These are phyloP conservation scores for Amphimallon solstitiale DNA, from an alignment of 2,888 invertebrate genomes.

Conservation along the genomic window DNA sequence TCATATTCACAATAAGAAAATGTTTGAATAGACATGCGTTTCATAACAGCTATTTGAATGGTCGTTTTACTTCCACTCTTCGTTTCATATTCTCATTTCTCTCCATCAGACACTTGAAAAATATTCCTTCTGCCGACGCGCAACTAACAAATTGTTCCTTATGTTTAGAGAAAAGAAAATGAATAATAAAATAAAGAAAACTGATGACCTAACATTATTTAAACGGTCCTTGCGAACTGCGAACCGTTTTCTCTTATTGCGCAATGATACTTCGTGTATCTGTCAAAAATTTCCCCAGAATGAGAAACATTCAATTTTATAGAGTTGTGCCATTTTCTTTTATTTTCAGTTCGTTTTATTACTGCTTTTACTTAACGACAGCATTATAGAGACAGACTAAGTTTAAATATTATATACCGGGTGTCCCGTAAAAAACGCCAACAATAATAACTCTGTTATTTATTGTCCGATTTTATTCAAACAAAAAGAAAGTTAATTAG, in stretches of 20 bases:
- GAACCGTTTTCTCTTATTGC: constrained; percentile 6
- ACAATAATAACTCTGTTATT: no score
- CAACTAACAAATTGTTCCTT: constrained; percentile 39
- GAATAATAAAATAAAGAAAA: constrained; percentile 36
- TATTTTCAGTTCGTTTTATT: no score
- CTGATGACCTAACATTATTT: constrained; percentile 24
- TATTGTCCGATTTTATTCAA: no score
- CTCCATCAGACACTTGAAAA: constrained; percentile 21
- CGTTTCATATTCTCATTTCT: constrained; percentile 21
- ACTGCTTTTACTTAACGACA: no score
- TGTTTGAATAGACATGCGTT: constrained; percentile 18
- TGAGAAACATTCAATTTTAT: no score
- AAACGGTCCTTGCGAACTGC: constrained; percentile 10
- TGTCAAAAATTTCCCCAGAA: constrained; percentile 6
- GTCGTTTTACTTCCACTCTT: constrained; percentile 40
- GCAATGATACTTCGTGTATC: constrained; percentile 19
- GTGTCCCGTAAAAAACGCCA: no score
- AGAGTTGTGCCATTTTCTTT: no score
- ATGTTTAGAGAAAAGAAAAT: constrained; percentile 29
- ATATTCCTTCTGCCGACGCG: constrained; percentile 1
- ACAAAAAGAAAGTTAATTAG: no score
- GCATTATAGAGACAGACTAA: no score
- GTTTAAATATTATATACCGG: no score
- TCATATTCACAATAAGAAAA: no score
- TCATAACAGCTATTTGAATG: constrained; percentile 46